Evolutionary conservation across 2,888 invertebrate genomes (phyloP), one percentile per base, ranked within the genome.

Genomic region (Meghimatium bilineatum): DNA sequence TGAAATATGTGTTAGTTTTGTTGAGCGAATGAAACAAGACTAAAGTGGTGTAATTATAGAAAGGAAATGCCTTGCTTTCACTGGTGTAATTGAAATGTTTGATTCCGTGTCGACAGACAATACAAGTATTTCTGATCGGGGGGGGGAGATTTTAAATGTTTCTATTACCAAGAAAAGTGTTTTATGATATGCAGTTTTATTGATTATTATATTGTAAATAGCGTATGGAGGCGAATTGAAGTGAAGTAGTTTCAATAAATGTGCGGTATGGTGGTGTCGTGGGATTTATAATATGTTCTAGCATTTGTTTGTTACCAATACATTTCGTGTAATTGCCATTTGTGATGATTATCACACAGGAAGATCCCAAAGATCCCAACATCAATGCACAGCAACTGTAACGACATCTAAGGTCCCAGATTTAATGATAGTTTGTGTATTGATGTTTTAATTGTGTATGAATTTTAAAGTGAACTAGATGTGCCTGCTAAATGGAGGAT

Each of bases 1-100:
- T 80, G 56, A 80, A 80, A 71, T 71, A 56, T 71, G 69, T 80
- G 80, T 80, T 80, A 49, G 80, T 49, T 66, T 66, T 44, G 78
- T 34, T 36, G 23, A 38, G 44, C 36, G 78, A 78, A 66, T 23
- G 38, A 49, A 78, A 66, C 20, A n/a, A n/a, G 32, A 38, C 34
- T 78, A 78, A 66, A 78, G 78, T 63, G 78, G 66, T 56, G 66
- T 67, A 44, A 78, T 78, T 78, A 78, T 78, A 44, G 32, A 60
- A 5, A 49, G 34, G 78, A 67, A 66, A 78, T 38, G 23, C 20
- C 26, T 8, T 29, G 38, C 32, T 66, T 78, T 78, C 78, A 66
- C 34, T 78, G 66, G 38, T 29, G 44, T 78, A 78, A 78, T 78
- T 78, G 78, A 78, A 78, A 78, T 78, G 67, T 67, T 71, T 80